Evolutionary conservation across 2,797 vertebrate genomes (phyloP).

Genomic region (Cryptoblepharus egeriae): DNA sequence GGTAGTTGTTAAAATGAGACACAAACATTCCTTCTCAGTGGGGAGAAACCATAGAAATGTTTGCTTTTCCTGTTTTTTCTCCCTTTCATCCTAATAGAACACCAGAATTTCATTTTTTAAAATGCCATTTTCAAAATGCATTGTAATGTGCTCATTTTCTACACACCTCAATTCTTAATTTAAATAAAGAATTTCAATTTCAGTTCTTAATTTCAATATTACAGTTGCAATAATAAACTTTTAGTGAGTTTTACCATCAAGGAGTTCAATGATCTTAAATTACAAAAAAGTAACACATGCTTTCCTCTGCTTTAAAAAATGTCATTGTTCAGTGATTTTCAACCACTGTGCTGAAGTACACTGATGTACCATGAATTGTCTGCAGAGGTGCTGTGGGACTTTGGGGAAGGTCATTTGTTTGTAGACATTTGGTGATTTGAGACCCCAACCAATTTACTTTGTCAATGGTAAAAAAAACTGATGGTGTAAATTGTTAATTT

Average conservation of each 20-base stretch:
- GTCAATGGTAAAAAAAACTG: too few species aligned
- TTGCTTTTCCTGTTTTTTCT: slow-evolving; percentile 21
- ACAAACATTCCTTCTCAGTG: slow-evolving; percentile 58
- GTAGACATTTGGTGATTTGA: too few species aligned
- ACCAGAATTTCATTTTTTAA: slow-evolving; percentile 7
- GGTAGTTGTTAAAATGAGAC: slow-evolving; percentile 71
- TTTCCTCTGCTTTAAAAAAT: slow-evolving; percentile 63
- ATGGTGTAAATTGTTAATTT: too few species aligned
- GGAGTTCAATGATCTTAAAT: slow-evolving; percentile 40
- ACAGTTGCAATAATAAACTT: slow-evolving; percentile 48
- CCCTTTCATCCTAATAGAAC: slow-evolving; percentile 18
- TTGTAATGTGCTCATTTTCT: slow-evolving; percentile 41
- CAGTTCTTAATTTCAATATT: too few species aligned
- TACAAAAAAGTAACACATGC: slow-evolving; percentile 53
- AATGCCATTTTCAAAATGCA: slow-evolving; percentile 11
- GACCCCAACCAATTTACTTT: too few species aligned
- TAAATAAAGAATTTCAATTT: too few species aligned
- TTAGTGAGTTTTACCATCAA: slow-evolving; percentile 47
- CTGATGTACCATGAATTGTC: too few species aligned
- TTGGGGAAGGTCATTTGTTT: too few species aligned
- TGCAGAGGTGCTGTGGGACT: too few species aligned
- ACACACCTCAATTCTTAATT: slow-evolving; percentile 34
- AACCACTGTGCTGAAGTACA: too few species aligned
- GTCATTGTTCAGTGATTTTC: too few species aligned
- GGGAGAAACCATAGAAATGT: slow-evolving; percentile 49